Conservation (phyloP, 2,797 vertebrate species). For the Bradypodion pumilum region DNA sequence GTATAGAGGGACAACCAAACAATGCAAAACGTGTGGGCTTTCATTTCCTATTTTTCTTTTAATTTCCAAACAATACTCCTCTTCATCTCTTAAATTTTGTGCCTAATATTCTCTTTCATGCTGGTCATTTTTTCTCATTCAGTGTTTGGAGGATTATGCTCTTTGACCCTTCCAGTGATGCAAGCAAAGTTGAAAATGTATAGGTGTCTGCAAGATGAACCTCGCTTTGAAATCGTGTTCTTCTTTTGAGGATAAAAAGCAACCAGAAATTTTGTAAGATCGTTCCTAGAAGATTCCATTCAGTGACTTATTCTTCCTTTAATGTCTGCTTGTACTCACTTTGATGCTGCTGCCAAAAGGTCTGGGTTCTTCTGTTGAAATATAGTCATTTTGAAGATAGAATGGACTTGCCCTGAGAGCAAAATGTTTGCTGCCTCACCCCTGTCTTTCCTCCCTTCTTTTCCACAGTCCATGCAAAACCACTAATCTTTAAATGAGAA, state of each 20-base stretch:
- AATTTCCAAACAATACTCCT: neutral
- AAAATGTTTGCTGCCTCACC: neutral
- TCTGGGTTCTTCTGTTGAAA: neutral
- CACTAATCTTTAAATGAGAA: neutral
- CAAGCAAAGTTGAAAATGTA: neutral
- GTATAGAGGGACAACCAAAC: neutral
- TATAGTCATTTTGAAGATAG: constrained; percentile 18
- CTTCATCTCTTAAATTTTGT: neutral
- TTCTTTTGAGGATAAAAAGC: neutral
- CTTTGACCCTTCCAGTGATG: neutral
- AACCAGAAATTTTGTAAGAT: neutral
- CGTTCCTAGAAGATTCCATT: constrained; percentile 21
- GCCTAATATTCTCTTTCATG: neutral
- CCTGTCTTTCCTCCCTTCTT: neutral
- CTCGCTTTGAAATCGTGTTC: neutral
- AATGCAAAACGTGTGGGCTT: neutral
- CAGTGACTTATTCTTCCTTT: neutral
- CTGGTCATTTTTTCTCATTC: neutral
- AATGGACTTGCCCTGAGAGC: neutral
- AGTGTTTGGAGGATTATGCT: neutral
- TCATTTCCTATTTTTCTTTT: neutral
- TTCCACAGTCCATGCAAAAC: neutral
- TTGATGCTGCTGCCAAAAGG: constrained; percentile 20
- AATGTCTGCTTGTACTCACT: constrained; percentile 24
- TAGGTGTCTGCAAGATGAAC: neutral